phyloP scores from a whole-genome alignment of 2,888 invertebrate genomes.

The Atherix ibis region DNA sequence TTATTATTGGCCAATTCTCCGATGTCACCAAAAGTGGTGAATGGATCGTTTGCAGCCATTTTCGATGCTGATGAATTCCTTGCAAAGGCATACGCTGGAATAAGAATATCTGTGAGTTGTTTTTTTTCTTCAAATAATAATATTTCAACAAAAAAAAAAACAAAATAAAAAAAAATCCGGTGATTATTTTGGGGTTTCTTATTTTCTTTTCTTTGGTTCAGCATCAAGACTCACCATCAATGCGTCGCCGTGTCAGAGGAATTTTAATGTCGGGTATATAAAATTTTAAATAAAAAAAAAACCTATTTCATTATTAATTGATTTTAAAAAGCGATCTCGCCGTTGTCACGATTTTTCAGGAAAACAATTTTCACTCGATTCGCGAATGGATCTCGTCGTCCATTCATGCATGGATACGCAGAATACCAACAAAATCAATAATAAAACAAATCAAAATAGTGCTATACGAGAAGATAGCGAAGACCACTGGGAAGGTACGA shows the following conservation, averaged over 20 bases:
- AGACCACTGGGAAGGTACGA: conserved; percentile 33
- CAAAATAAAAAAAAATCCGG: not conserved
- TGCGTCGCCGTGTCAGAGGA: conserved; percentile 71
- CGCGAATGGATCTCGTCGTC: conserved; percentile 71
- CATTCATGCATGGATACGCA: conserved; percentile 46
- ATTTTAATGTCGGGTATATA: conserved; percentile 63
- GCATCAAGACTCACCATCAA: conserved; percentile 43
- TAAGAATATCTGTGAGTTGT: conserved; percentile 25
- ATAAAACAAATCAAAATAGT: conserved; percentile 10
- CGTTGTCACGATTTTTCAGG: no score
- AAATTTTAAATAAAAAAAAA: conserved; percentile 1
- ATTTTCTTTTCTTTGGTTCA: no score
- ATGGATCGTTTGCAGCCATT: conserved; percentile 83
- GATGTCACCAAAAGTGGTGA: conserved; percentile 91
- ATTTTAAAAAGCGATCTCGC: not conserved
- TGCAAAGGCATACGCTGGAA: conserved; percentile 31
- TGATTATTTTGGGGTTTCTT: no score
- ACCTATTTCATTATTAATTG: not conserved
- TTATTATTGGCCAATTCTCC: conserved; percentile 86
- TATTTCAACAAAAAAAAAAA: not conserved
- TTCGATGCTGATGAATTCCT: conserved; percentile 46
- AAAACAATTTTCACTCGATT: conserved; percentile 82
- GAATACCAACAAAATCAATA: conserved; percentile 9
- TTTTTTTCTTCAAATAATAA: not conserved
- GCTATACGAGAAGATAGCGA: conserved; percentile 27